Evolutionary conservation across 2,113 vertebrate genomes (phyloP).

Genomic region (Maccullochella peelii): DNA sequence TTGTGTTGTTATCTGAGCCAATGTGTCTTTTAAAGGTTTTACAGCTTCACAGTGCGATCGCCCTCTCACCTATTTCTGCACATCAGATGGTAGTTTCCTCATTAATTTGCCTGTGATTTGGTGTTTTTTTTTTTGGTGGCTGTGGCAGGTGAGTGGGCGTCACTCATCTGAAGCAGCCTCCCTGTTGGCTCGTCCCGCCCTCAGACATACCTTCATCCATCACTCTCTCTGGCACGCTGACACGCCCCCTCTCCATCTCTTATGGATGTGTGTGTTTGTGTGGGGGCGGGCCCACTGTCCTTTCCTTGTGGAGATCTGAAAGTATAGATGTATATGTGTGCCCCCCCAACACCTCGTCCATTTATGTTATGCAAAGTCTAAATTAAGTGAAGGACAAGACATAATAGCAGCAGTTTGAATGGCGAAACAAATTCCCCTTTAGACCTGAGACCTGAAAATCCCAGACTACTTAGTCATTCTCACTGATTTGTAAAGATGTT

Average conservation of each 20-base stretch:
- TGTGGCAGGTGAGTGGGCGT: slow-evolving; percentile 77
- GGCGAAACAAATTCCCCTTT: background rate
- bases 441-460: slow-evolving; percentile 15
- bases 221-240: slow-evolving; percentile 66
- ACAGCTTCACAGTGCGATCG: too few species aligned
- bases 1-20: background rate
- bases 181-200: slow-evolving; percentile 11
- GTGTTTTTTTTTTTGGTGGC: slow-evolving; percentile 55
- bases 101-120: slow-evolving; percentile 44
- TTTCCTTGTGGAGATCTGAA: slow-evolving; percentile 46
- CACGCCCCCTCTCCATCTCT: slow-evolving; percentile 64
- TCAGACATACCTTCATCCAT: slow-evolving; percentile 74
- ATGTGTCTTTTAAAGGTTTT: background rate
- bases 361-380: slow-evolving; percentile 47
- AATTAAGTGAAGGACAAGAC: slow-evolving; percentile 24
- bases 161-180: slow-evolving; percentile 29
- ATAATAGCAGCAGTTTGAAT: slow-evolving; percentile 6
- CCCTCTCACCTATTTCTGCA: background rate
- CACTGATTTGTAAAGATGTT: slow-evolving; percentile 6
- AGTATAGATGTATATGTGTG: slow-evolving; percentile 29
- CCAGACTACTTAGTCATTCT: background rate
- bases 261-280: slow-evolving; percentile 55
- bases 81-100: background rate
- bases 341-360: background rate
- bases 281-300: slow-evolving; percentile 39